Evolutionary conservation across 2,797 vertebrate genomes (phyloP).

Genomic region (Lycodopsis pacificus): DNA sequence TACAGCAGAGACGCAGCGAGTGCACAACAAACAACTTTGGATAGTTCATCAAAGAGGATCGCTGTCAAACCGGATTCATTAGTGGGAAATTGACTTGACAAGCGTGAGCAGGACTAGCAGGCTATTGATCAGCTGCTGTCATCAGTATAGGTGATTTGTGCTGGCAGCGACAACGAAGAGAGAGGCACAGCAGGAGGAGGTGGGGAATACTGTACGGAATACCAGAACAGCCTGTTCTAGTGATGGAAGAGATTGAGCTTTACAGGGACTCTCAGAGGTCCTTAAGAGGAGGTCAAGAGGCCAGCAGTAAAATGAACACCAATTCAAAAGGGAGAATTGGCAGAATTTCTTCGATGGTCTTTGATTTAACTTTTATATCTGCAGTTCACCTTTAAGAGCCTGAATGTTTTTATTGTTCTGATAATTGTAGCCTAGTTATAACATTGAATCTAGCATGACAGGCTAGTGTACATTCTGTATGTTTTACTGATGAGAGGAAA

Average conservation of each 20-base stretch:
- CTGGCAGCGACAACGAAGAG: conserved; percentile 40
- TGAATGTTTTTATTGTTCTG: not conserved
- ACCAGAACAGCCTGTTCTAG: not conserved
- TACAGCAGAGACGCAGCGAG: conserved; percentile 30
- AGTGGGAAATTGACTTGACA: conserved; percentile 72
- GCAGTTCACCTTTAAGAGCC: not conserved
- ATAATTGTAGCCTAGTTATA: not conserved
- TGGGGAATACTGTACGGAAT: not conserved
- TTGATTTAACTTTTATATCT: not conserved
- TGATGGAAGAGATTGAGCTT: not conserved
- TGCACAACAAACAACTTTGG: conserved; percentile 48
- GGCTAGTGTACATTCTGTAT: not conserved
- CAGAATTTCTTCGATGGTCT: no score
- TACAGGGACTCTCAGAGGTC: not conserved
- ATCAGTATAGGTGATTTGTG: conserved; percentile 69
- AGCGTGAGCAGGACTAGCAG: conserved; percentile 57
- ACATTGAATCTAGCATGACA: not conserved
- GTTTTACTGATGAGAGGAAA: not conserved
- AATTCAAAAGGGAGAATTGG: not conserved
- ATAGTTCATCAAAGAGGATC: conserved; percentile 63
- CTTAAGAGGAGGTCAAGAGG: conserved; percentile 1
- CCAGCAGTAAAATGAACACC: not conserved
- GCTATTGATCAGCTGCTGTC: conserved; percentile 73
- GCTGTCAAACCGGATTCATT: conserved; percentile 67
- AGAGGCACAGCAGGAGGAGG: not conserved